Base-by-base conservation (phyloP, 1,140 invertebrate species). In the Tachypleus tridentatus region DNA sequence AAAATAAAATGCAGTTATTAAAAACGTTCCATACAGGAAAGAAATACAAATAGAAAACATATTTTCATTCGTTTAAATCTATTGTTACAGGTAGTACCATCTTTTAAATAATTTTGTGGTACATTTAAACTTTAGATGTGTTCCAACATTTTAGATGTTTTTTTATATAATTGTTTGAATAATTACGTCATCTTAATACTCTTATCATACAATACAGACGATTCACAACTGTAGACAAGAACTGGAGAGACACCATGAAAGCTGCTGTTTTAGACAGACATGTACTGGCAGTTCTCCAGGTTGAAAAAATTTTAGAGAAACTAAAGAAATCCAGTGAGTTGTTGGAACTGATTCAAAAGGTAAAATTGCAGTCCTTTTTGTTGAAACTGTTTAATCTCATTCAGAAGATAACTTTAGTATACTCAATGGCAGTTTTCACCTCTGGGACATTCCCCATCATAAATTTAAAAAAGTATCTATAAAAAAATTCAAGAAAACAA, bases 191-290 rank as follows among this genome's bases (percentile, higher is more conserved):
- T 29, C 29, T 29, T 29, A 29, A 29, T 29, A 29, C 29, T 29
- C 29, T 29, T 29, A 29, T 29, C 29, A 29, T 29, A 29, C 29
- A 57, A 51, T 71, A 64, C 51, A 71, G 70, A 62, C 69, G 74
- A 52, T 76, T 76, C 60, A 72, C 74, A 57, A 69, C 69, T 57
- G 73, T 77, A 6, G 70, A 71, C 59, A 72, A 73, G 70, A 80
- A 76, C 66, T 98, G 95, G 93, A 85, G 87, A 71, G 92, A 97
- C 74, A 86, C 98, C 57, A 97, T 97, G 91, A 92, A 91, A 74
- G 83, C 84, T 29, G 89, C 89, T 1, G 79, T 80, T 50, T 71
- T 79, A 10, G 89, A 96, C 79, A 84, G 87, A 3, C 83, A 85
- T 73, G 93, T 96, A 0, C 82, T 97, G 74, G 79, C 83, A 4